Base-by-base conservation (phyloP, 64 coral and sea anemone genomes). In the Montipora foliosa region DNA sequence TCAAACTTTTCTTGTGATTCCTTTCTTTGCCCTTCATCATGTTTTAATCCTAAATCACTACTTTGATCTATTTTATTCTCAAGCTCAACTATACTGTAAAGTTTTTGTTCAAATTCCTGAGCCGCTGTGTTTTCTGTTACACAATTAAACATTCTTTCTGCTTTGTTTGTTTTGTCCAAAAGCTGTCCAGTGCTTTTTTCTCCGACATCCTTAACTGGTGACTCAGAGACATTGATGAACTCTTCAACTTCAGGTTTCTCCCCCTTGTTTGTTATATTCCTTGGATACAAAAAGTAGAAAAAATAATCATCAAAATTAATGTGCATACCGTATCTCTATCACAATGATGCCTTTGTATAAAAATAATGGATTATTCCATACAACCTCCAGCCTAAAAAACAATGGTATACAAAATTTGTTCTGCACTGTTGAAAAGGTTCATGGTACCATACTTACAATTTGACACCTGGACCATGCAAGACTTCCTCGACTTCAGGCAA, bases 401-500 rank as follows among this genome's bases (percentile, higher is more conserved):
- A 64, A 3, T 12, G 9, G 3, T 16, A 12, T 4, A 15, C 4
- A 4, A 64, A 64, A 64, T 14, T 5, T 20, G 19, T 17, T 15
- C 68, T 22, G 21, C 68, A 22, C 3, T 22, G 5, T 71, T 45
- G 3, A 15, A 44, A 19, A 49, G 60, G 12, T 51, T 21, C 3
- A 14, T 37, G 37, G 37, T 37, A 37, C 1, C 21, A 52, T 10
- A 86, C 44, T 59, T 44, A 76, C 87, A 77, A 21, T 59, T 89
- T 89, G 16, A 59, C 47, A 16, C 50, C 53, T 8, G 53, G 55
- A 77, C 75, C 87, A 20, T 53, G 44, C 10, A 51, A 20, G 13
- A 88, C 72, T 79, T 97, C 92, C 77, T 92, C 92, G 70, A 92
- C 69, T 58, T 91, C 87, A 70, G 70, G 82, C 49, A 81, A 13